Evolutionary conservation across 2,113 vertebrate genomes (phyloP).

Genomic region (Serinus canaria): DNA sequence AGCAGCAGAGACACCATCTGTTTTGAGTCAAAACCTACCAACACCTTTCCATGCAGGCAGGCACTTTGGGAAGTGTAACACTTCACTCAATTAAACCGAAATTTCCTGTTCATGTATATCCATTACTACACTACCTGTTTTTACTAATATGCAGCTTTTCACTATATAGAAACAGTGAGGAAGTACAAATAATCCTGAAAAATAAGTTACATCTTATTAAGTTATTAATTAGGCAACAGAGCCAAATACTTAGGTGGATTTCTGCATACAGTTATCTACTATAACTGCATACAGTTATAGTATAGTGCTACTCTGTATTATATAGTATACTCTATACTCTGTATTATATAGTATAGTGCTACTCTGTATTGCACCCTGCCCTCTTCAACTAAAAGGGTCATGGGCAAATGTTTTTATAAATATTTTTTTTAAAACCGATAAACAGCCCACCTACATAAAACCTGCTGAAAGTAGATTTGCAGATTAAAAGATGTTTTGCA

Average conservation of each 20-base stretch:
- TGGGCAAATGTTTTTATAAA: background rate
- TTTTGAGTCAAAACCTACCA: background rate
- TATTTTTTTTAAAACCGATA: background rate
- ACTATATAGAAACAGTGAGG: background rate
- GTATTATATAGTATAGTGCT: too few relatives aligned
- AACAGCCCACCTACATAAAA: background rate
- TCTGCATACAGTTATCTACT: background rate
- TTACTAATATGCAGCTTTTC: background rate
- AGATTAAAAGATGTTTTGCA: background rate
- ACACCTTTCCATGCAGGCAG: background rate
- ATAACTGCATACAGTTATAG: too few relatives aligned
- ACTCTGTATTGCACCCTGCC: background rate
- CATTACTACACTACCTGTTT: background rate
- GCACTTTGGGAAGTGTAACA: background rate
- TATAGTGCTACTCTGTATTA: background rate
- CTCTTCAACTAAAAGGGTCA: background rate
- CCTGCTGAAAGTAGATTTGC: background rate
- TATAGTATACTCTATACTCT: too few relatives aligned
- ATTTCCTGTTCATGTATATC: background rate
- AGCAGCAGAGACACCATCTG: background rate
- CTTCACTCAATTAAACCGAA: background rate
- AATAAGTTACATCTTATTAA: background rate
- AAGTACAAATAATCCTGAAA: background rate
- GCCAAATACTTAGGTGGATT: background rate
- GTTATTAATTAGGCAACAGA: background rate